A percentile compares a stretch with the other conserved stretches of the same genome.
phyloP scores from a whole-genome alignment of 2,888 invertebrate species.

The Pegoplata infirma region DNA sequence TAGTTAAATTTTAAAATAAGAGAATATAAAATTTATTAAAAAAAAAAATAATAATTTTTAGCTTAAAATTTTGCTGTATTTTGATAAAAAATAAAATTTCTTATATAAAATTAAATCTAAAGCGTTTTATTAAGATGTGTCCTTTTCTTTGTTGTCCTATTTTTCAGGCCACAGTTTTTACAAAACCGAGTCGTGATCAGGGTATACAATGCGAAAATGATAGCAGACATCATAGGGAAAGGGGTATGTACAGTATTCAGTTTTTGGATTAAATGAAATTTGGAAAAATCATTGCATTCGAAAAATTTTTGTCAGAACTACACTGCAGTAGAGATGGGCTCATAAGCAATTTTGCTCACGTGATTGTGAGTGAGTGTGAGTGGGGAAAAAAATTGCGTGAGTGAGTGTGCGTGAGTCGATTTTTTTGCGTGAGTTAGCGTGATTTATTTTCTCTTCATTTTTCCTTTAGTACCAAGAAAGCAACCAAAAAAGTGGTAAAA shows the following conservation, averaged over 20 bases:
- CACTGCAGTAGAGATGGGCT: no score
- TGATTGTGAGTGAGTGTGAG: no score
- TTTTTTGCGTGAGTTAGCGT: no score
- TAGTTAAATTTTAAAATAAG: slow-evolving; percentile 14
- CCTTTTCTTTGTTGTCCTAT: slow-evolving; percentile 46
- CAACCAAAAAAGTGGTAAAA: no score
- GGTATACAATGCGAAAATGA: slow-evolving; percentile 58
- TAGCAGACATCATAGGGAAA: slow-evolving; percentile 7
- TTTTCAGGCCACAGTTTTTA: slow-evolving; percentile 58
- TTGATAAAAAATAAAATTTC: background rate
- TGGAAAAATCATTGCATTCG: no score
- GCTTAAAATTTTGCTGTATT: slow-evolving; percentile 5
- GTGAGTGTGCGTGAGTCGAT: no score
- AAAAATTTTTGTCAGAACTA: no score
- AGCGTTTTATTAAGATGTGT: slow-evolving; percentile 18
- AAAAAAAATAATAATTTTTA: background rate
- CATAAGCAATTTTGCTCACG: no score
- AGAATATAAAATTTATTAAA: background rate
- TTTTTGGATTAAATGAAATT: no score
- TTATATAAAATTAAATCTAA: background rate
- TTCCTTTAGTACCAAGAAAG: no score
- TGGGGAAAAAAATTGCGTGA: no score
- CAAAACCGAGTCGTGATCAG: slow-evolving; percentile 58
- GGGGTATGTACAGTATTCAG: slow-evolving; percentile 19
- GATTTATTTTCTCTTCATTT: no score